Conservation (phyloP, 1,140 invertebrate species). For the Drosophila littoralis region DNA sequence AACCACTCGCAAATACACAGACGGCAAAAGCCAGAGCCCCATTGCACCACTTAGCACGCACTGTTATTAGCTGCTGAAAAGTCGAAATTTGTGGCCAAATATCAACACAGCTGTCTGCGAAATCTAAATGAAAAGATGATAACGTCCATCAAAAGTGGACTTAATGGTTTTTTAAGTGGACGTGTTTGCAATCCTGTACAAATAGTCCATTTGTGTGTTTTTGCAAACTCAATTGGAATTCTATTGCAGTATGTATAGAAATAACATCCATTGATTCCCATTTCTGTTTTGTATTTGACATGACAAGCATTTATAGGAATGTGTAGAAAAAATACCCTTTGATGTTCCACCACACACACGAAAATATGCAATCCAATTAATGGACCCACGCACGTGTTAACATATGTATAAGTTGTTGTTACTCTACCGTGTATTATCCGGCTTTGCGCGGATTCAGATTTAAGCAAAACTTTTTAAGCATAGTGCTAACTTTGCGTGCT, state of each 20-base stretch:
- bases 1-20: not conserved
- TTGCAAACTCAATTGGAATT: not conserved
- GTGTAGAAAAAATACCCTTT: slow-evolving; percentile 9
- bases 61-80: slow-evolving; percentile 33
- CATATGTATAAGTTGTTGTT: no score
- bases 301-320: not conserved
- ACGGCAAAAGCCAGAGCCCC: not conserved
- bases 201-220: not conserved
- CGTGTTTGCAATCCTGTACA: not conserved
- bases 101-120: slow-evolving; percentile 47
- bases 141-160: slow-evolving; percentile 18
- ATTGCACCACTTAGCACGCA: slow-evolving; percentile 2
- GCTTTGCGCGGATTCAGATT: no score
- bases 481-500: no score
- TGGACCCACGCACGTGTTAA: not conserved
- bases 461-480: no score
- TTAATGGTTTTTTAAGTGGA: slow-evolving; percentile 67
- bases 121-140: slow-evolving; percentile 10
- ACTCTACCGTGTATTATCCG: no score
- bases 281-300: not conserved
- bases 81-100: slow-evolving; percentile 48
- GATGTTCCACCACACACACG: not conserved
- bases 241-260: not conserved
- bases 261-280: no score
- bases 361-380: slow-evolving; percentile 26